Percentiles rank a stretch among this genome's conserved stretches.
Evolutionary conservation across 2,797 vertebrate species (phyloP).

Genomic region (Lacerta viridis): DNA sequence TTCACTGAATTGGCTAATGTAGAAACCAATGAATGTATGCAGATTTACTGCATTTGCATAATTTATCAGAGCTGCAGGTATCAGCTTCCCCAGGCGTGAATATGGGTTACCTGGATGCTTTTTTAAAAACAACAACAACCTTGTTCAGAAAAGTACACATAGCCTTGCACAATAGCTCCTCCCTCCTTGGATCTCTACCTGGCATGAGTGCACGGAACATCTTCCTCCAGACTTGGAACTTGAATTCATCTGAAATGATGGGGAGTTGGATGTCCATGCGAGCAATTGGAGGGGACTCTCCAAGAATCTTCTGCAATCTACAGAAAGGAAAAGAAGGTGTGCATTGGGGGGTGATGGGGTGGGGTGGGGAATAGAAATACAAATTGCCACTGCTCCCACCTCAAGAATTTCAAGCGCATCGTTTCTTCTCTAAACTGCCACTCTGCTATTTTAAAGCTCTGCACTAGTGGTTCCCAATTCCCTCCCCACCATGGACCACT

Average conservation of each 20-base stretch:
- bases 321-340: not conserved
- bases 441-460: not conserved
- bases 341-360: not conserved
- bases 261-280: constrained; percentile 80
- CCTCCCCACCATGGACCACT: too few relatives aligned
- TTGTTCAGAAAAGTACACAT: not conserved
- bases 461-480: too few relatives aligned
- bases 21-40: too few relatives aligned
- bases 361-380: not conserved
- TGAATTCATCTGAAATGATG: constrained; percentile 80
- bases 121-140: too few relatives aligned
- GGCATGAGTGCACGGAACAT: constrained; percentile 81
- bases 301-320: constrained; percentile 76
- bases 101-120: too few relatives aligned
- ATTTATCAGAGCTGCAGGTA: too few relatives aligned
- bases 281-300: constrained; percentile 74
- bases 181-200: constrained; percentile 60
- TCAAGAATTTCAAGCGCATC: not conserved
- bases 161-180: not conserved
- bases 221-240: constrained; percentile 82
- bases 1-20: too few relatives aligned
- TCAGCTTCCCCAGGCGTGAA: too few relatives aligned
- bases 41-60: too few relatives aligned
- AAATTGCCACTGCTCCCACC: not conserved
- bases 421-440: not conserved